These are phyloP conservation scores for Pammene fasciana DNA, from an alignment of 2,888 invertebrate species.

Conservation along the genomic window DNA sequence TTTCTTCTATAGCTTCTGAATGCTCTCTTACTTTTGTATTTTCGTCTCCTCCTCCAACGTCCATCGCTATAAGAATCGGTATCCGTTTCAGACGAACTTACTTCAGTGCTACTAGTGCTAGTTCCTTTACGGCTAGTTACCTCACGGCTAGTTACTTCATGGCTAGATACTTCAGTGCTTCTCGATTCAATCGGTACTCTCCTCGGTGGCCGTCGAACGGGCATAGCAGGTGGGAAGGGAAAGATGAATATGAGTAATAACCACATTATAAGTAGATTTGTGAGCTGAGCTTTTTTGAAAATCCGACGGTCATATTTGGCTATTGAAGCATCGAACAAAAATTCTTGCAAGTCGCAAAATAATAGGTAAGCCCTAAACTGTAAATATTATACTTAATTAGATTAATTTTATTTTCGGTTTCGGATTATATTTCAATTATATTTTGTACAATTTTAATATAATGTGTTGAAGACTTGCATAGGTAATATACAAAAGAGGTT, in stretches of 20 bases:
- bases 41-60: conserved; percentile 30
- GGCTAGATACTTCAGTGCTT: no score
- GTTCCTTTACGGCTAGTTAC: no score
- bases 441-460: not conserved
- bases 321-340: no score
- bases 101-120: no score
- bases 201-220: not conserved
- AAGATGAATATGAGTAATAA: conserved; percentile 48
- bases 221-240: conserved; percentile 44
- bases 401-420: conserved; percentile 1
- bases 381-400: conserved; percentile 4
- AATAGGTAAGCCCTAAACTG: not conserved
- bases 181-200: not conserved
- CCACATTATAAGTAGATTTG: no score
- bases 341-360: no score
- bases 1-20: not conserved
- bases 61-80: conserved; percentile 41
- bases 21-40: conserved; percentile 35
- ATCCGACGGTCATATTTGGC: no score
- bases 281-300: no score
- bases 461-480: not conserved
- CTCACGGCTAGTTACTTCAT: no score
- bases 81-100: not conserved
- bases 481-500: conserved; percentile 8
- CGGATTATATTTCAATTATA: conserved; percentile 2